Conservation (phyloP, 2,888 invertebrate species). For the Lepidocyrtinus sp. region DNA sequence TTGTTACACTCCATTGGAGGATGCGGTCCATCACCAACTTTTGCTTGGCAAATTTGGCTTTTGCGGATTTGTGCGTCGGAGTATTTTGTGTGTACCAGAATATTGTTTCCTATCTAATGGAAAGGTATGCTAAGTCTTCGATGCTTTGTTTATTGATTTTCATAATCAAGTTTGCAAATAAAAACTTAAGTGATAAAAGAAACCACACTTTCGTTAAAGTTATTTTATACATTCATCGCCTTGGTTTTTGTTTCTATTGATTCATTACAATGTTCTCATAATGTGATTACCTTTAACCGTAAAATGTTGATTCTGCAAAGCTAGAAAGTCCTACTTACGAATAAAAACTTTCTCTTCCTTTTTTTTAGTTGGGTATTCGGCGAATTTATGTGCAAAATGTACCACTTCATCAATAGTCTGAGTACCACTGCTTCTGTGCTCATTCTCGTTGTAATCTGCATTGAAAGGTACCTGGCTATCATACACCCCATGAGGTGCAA, state of each 20-base stretch:
- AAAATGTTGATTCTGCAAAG: no score
- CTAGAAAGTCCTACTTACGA: no score
- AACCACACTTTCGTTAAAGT: no score
- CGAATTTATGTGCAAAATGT: constrained; percentile 90
- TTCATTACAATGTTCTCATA: no score
- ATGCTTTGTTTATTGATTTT: no score
- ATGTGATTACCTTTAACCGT: no score
- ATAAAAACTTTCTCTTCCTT: no score
- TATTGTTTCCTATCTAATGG: constrained; percentile 81
- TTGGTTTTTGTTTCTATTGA: no score
- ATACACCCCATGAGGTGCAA: constrained; percentile 89
- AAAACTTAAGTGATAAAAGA: no score
- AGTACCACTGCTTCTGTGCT: constrained; percentile 93
- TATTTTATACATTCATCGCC: no score
- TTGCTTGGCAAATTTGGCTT: constrained; percentile 90
- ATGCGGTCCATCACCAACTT: constrained; percentile 92
- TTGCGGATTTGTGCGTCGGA: constrained; percentile 91
- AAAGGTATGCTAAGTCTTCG: no score
- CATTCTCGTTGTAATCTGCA: constrained; percentile 89
- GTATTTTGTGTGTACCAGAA: constrained; percentile 93
- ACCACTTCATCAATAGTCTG: constrained; percentile 89
- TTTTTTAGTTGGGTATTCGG: constrained; percentile 85
- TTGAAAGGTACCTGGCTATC: constrained; percentile 89
- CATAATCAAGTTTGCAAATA: no score
- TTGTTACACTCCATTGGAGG: constrained; percentile 85